Evolutionary conservation across 2,888 invertebrate genomes (phyloP).

Genomic region (Athripsodes cinereus): DNA sequence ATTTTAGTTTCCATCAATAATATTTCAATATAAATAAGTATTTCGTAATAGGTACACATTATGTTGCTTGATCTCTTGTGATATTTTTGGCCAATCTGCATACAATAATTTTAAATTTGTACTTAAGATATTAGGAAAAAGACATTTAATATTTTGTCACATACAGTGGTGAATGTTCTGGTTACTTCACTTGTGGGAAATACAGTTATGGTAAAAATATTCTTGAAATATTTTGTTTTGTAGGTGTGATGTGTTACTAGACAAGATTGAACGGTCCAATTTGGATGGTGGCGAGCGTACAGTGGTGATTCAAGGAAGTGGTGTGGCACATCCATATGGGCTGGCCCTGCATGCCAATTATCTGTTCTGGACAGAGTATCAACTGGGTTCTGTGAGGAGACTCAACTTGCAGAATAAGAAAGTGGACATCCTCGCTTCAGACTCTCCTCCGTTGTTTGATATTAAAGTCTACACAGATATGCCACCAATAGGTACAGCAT

Average conservation of each 20-base stretch:
- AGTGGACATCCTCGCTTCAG: slow-evolving; percentile 45
- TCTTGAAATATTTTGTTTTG: slow-evolving; percentile 2
- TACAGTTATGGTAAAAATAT: no score
- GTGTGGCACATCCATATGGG: slow-evolving; percentile 61
- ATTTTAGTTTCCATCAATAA: no score
- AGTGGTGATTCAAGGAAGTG: slow-evolving; percentile 43
- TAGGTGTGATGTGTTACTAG: slow-evolving; percentile 63
- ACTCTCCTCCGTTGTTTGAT: slow-evolving; percentile 61
- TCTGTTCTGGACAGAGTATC: slow-evolving; percentile 67
- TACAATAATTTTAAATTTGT: no score
- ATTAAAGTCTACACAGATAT: slow-evolving; percentile 60
- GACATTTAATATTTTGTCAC: no score
- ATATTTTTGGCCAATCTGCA: no score
- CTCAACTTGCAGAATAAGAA: slow-evolving; percentile 41
- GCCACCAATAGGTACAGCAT: slow-evolving; percentile 44
- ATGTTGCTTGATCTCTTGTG: no score
- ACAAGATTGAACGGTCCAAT: slow-evolving; percentile 60
- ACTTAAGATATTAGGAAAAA: no score
- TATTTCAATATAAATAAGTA: no score
- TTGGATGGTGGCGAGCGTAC: slow-evolving; percentile 49
- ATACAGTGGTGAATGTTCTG: no score
- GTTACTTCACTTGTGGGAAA: no score
- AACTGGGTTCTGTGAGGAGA: slow-evolving; percentile 53
- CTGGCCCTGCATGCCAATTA: slow-evolving; percentile 57
- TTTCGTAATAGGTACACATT: no score